phyloP scores from a whole-genome alignment of 1,140 invertebrate species.

The Drosophila serrata region DNA sequence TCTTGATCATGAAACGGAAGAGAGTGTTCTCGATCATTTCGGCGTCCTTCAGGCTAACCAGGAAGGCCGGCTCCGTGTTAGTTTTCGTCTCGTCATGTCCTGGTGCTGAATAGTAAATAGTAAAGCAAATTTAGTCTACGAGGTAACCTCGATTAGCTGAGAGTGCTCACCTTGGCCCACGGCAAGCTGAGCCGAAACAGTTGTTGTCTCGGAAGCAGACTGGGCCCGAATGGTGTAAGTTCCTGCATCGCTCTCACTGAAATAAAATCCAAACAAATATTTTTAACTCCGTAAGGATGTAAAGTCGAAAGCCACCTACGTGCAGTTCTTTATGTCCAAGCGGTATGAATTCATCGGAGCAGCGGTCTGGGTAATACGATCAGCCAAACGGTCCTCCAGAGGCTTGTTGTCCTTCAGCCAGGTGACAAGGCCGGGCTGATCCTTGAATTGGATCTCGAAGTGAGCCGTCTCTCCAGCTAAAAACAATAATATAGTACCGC shows the following conservation, averaged over 20 bases:
- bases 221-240: slow-evolving; percentile 96
- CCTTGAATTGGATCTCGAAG: slow-evolving; percentile 92
- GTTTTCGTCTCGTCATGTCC: slow-evolving; percentile 89
- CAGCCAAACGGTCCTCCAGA: slow-evolving; percentile 91
- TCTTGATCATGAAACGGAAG: slow-evolving; percentile 95
- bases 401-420: slow-evolving; percentile 97
- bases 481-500: fast-evolving
- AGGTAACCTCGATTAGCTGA: background rate
- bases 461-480: slow-evolving; percentile 93
- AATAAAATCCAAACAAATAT: slow-evolving; percentile 7
- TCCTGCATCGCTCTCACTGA: slow-evolving; percentile 92
- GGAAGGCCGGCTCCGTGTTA: slow-evolving; percentile 91
- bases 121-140: background rate
- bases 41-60: slow-evolving; percentile 93
- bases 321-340: slow-evolving; percentile 92
- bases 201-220: slow-evolving; percentile 92
- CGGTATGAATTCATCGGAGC: slow-evolving; percentile 87
- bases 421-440: slow-evolving; percentile 88
- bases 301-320: slow-evolving; percentile 49
- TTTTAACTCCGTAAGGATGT: background rate
- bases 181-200: slow-evolving; percentile 93
- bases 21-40: slow-evolving; percentile 95
- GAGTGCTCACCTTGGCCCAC: slow-evolving; percentile 91
- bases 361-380: slow-evolving; percentile 89
- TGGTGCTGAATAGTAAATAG: slow-evolving; percentile 32